Evolutionary conservation across 2,797 vertebrate species (phyloP), one percentile per base, ranked within the genome.

Genomic region (Thripadectes ignobilis): DNA sequence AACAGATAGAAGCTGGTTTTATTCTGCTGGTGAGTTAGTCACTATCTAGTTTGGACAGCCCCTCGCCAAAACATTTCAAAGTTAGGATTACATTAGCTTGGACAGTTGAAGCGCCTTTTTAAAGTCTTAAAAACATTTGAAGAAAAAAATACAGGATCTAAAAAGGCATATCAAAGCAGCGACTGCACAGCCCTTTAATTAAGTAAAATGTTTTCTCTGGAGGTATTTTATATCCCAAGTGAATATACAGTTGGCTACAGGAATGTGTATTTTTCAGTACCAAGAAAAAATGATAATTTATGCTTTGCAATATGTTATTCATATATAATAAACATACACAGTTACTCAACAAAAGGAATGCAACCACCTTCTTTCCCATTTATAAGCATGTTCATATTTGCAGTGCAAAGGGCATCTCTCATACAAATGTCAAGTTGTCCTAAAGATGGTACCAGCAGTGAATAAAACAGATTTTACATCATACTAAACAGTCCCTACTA

Each of bases 221-320:
- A 66, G 66, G 22, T 38, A 22, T 87, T 89, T 67, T 30, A 62
- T 76, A 78, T 38, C 38, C 21, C 12, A 68, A 81, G 17, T 19
- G 7, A 71, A 32, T 32, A 55, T 0, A 22, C 0, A 6, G 3
- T 17, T 69, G 17, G 9, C 14, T 57, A 66, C 5, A 73, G 11
- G 6, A 79, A 69, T 1, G 0, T 3, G 3, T 21, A 19, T 62
- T 88, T 79, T 72, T 45, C 15, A 45, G 14, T 17, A 62, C 48
- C 8, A 63, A 12, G 22, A 41, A 63, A 45, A 77, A 71, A 52
- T 4, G 0, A 32, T 39, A 16, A 24, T 45, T 71, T 46, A 12
- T 34, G 8, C 10, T 34, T 65, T 68, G 26, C 15, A 72, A 34
- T 21, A 26, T 26, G 9, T 22, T 61, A 78, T 46, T 84, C 6